Base-by-base conservation (phyloP, 35 echinoderm and acorn worm species). In the Lytechinus variegatus region DNA sequence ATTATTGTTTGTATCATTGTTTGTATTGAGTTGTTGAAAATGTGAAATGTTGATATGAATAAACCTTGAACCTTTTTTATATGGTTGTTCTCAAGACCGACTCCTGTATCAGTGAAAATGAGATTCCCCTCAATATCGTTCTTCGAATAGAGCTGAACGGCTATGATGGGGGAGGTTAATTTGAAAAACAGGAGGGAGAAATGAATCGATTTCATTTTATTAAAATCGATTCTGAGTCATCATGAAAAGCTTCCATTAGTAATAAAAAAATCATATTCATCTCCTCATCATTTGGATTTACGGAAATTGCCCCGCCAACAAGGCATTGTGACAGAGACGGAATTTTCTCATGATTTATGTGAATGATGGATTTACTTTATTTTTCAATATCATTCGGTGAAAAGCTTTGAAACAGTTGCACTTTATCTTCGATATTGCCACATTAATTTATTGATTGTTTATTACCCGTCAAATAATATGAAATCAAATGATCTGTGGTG, bases 141-240 rank as follows among this genome's bases (percentile, higher is more conserved):
- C 16, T 14, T 24, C 14, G 66, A 24, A 79, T 79, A 8, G 66
- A 19, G 19, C n/a, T 79, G 66, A 79, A 79, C 66, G 66, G 66
- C 21, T 24, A 79, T 16, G 14, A 79, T n/a, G 19, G 21, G 61
- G 66, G 66, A 79, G 66, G 19, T 6, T 0, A n/a, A 7, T 24
- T 79, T 79, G 66, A 79, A 79, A 27, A 79, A n/a, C 19, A 79
- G 66, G 61, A 79, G 66, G 66, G 21, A 79, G 21, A 79, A 24
- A 79, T 21, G n/a, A 6, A 79, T 79, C 21, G 66, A 79, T 79
- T 79, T 79, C 16, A 79, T 79, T 79, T 79, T 44, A 16, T 79
- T 79, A 79, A 79, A 79, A 79, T 79, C 66, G 6, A 79, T 79
- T n/a, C 66, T 79, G 66, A 79, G 66, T 79, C 66, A 79, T 79